Evolutionary conservation across 2,888 invertebrate genomes (phyloP).

Genomic region (Lasioglossum morio): DNA sequence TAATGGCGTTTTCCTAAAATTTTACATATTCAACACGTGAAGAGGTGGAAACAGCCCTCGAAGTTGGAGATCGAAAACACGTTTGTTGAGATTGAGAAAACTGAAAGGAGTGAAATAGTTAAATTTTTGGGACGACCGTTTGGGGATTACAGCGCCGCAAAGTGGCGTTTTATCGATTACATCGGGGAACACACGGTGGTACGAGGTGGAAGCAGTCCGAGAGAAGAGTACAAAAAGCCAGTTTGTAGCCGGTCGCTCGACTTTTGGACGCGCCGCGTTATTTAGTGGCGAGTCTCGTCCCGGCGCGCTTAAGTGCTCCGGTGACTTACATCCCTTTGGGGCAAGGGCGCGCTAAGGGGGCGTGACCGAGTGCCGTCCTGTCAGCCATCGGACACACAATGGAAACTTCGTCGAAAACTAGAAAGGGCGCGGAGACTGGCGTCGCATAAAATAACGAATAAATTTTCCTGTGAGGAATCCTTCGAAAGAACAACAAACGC

Average conservation of each 20-base stretch:
- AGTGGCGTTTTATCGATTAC: constrained; percentile 30
- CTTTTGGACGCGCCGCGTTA: constrained; percentile 74
- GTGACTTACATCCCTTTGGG: constrained; percentile 79
- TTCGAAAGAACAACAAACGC: background rate
- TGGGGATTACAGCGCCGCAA: background rate
- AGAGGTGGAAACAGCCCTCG: background rate
- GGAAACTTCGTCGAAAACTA: constrained; percentile 56
- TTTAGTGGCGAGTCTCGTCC: constrained; percentile 74
- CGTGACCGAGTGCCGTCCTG: constrained; percentile 68
- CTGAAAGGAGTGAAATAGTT: background rate
- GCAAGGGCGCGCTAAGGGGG: constrained; percentile 76
- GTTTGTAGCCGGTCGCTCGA: constrained; percentile 49
- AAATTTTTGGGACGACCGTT: background rate
- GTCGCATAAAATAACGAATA: constrained; percentile 24
- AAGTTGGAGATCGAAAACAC: background rate
- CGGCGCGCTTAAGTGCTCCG: constrained; percentile 77
- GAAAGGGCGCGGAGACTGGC: constrained; percentile 38
- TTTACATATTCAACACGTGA: background rate
- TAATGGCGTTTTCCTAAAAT: background rate
- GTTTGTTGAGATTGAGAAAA: background rate
- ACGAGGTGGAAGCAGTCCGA: constrained; percentile 7
- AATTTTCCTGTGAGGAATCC: background rate
- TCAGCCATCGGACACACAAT: constrained; percentile 54
- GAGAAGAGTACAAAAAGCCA: constrained; percentile 45
- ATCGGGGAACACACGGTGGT: background rate